phyloP scores from a whole-genome alignment of 2,113 vertebrate genomes.

The Aix galericulata region DNA sequence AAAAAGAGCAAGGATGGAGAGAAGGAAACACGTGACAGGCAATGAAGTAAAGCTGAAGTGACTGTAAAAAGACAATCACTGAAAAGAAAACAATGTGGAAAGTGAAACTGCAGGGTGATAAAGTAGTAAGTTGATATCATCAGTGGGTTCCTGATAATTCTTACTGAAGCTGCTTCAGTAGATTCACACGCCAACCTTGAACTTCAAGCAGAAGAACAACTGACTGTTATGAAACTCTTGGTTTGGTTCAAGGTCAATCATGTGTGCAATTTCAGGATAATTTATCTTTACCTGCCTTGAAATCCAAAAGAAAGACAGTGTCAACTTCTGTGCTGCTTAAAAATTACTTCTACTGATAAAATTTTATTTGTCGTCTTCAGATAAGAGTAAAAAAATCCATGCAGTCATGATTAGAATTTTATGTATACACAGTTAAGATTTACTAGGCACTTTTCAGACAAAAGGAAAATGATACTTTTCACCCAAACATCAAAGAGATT shows the following conservation, averaged over 20 bases:
- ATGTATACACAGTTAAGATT: neutral
- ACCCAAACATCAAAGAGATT: neutral
- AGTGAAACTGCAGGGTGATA: neutral
- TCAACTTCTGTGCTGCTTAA: neutral
- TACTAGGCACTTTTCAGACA: neutral
- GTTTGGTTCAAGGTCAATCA: constrained; percentile 18
- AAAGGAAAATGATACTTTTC: neutral
- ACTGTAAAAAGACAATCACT: neutral
- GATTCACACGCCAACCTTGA: neutral
- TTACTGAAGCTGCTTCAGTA: neutral
- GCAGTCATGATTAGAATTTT: neutral
- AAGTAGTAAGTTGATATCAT: neutral
- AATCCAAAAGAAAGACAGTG: neutral
- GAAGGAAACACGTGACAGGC: neutral
- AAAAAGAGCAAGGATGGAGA: neutral
- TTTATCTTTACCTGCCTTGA: constrained; percentile 16
- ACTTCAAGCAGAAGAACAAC: neutral
- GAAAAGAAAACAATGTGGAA: neutral
- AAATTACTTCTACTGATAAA: neutral
- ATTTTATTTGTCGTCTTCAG: neutral
- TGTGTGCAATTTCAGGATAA: neutral
- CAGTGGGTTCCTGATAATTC: neutral
- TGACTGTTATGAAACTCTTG: neutral
- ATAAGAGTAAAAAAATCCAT: neutral
- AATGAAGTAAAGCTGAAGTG: neutral